Conservation (phyloP, 2,113 vertebrate genomes). For the Nibea coibor region DNA sequence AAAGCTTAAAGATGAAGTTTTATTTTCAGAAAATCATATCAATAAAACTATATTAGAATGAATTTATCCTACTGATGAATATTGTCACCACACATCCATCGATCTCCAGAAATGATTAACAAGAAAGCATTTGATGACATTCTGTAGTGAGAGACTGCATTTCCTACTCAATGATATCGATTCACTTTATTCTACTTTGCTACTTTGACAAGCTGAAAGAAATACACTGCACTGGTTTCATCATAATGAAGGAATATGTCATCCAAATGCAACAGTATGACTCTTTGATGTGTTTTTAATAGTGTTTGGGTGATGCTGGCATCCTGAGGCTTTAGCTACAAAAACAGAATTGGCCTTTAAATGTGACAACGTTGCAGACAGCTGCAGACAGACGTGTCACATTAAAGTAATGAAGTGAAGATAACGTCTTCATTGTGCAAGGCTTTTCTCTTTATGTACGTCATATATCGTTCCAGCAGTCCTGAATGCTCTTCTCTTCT, state of each 20-base stretch:
- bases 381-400: too few species aligned
- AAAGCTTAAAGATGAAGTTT: not conserved
- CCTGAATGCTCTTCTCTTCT: constrained; percentile 2
- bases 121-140: not conserved
- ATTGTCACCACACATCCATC: not conserved
- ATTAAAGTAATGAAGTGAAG: not conserved
- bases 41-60: not conserved
- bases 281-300: not conserved
- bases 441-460: not conserved
- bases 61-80: not conserved
- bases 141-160: not conserved
- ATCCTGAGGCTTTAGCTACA: not conserved
- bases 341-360: not conserved
- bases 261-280: not conserved
- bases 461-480: not conserved
- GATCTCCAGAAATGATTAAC: not conserved
- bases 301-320: not conserved
- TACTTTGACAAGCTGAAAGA: not conserved
- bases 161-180: not conserved
- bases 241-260: not conserved
- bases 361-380: not conserved
- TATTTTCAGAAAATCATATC: not conserved
- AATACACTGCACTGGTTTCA: not conserved
- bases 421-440: not conserved
- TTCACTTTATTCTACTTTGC: not conserved